phyloP scores from a whole-genome alignment of 2,797 vertebrate species.

The Chromis chromis region DNA sequence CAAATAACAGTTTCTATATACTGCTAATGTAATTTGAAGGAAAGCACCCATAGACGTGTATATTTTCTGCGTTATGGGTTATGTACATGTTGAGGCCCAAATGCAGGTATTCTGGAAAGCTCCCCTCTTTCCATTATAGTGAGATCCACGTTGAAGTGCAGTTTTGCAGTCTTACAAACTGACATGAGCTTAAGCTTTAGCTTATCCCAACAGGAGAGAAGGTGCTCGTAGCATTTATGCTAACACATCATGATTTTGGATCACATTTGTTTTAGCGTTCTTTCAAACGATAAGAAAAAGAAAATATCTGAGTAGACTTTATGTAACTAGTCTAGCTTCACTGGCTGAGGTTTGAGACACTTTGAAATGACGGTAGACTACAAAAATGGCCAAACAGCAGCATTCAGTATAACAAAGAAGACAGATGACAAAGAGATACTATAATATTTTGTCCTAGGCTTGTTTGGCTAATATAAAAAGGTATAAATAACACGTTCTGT shows the following conservation, averaged over 20 bases:
- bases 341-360: slow-evolving; percentile 64
- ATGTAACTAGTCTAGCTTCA: slow-evolving; percentile 67
- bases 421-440: slow-evolving; percentile 42
- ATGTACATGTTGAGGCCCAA: slow-evolving; percentile 52
- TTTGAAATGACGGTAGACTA: slow-evolving; percentile 29
- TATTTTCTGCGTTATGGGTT: slow-evolving; percentile 31
- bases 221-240: slow-evolving; percentile 62
- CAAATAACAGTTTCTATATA: slow-evolving; percentile 64
- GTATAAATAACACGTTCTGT: slow-evolving; percentile 75
- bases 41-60: slow-evolving; percentile 58
- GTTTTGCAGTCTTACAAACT: slow-evolving; percentile 72
- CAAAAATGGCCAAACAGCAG: slow-evolving; percentile 67
- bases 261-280: slow-evolving; percentile 76
- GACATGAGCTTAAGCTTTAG: slow-evolving; percentile 73
- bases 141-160: slow-evolving; percentile 75
- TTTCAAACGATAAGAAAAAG: slow-evolving; percentile 60
- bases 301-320: slow-evolving; percentile 40
- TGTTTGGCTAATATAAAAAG: slow-evolving; percentile 77
- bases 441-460: slow-evolving; percentile 54
- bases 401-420: slow-evolving; percentile 62
- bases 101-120: slow-evolving; percentile 21
- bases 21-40: slow-evolving; percentile 50
- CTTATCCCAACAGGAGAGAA: slow-evolving; percentile 70
- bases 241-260: slow-evolving; percentile 45
- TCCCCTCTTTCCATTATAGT: slow-evolving; percentile 53